Evolutionary conservation across 2,888 invertebrate genomes (phyloP), one percentile per base, ranked within the genome.

Genomic region (Tethea ocularis): DNA sequence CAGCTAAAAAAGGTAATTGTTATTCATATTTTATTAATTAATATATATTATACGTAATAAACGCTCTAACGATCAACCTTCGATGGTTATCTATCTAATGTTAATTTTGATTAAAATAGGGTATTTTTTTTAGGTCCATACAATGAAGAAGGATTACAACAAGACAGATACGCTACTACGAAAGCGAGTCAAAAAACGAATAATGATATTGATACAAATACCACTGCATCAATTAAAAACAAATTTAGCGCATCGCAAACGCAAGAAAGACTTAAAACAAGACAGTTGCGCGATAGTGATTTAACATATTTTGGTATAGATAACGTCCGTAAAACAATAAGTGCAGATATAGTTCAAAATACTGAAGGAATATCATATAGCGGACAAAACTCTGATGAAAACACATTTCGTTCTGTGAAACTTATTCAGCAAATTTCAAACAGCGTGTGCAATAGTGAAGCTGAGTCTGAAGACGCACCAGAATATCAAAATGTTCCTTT

Each of bases 271-370:
- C 68, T 83, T 15, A 89, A 86, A 76, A 83, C 88, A 6, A 86
- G 95, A 66, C 92, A 94, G 79, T 83, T 95, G 51, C 88, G 94
- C 62, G 93, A 94, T 52, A 95, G 94, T 65, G 95, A 95, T 72
- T 84, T 95, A 54, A 94, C 94, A 61, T 95, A 94, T 75, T 95
- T 95, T 71, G 95, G 95, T 29, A 73, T 89, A 20, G 75, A 79
- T 55, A 77, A 80, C 51, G 60, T 67, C 17, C 69, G 56, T 56
- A 71, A 66, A 61, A 57, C 60, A n/a, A 66, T 62, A n/a, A 71
- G 67, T 57, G 62, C 68, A 41, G 67, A 65, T 24, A 51, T 51
- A 38, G 67, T 64, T 26, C 51, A 51, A 62, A 61, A 64, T 51
- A 69, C n/a, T 2, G 20, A 20, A n/a, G 46, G 62, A 61, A 64